Evolutionary conservation across 2,888 invertebrate genomes (phyloP).

Genomic region (Oligia strigilis): DNA sequence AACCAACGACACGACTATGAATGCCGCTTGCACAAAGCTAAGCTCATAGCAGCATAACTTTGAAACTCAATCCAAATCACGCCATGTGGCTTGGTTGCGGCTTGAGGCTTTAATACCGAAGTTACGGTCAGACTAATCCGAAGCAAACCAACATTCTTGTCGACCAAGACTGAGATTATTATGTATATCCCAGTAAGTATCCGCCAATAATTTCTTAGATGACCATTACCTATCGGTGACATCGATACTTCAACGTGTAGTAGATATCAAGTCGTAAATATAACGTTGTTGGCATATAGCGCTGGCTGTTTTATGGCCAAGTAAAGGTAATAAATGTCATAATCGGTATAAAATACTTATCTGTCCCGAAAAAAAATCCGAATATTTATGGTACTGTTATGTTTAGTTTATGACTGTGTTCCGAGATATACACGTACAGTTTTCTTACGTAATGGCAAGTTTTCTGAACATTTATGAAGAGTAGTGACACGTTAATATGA

Average conservation of each 20-base stretch:
- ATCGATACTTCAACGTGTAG: slow-evolving; percentile 21
- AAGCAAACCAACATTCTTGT: slow-evolving; percentile 12
- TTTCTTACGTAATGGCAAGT: background rate
- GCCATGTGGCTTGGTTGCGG: background rate
- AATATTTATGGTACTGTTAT: slow-evolving; percentile 29
- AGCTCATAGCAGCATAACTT: slow-evolving; percentile 15
- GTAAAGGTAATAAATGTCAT: slow-evolving; percentile 7
- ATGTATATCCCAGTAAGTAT: background rate
- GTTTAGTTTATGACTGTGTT: slow-evolving; percentile 21
- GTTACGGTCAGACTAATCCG: slow-evolving; percentile 1
- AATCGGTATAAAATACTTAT: slow-evolving; percentile 18
- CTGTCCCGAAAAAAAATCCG: slow-evolving; percentile 2
- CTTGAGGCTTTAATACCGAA: slow-evolving; percentile 5
- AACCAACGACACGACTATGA: background rate
- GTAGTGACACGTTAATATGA: background rate
- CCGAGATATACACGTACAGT: slow-evolving; percentile 5
- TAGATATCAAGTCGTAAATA: slow-evolving; percentile 18
- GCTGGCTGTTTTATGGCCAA: slow-evolving; percentile 12
- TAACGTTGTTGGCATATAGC: slow-evolving; percentile 14
- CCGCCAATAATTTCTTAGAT: background rate
- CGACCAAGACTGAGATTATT: slow-evolving; percentile 2
- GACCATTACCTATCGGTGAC: slow-evolving; percentile 5
- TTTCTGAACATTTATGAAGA: background rate
- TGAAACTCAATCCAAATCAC: slow-evolving; percentile 11
- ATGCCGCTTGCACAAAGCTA: background rate